These are phyloP conservation scores for Archips xylosteana DNA, from an alignment of 2,888 invertebrate species.

Conservation along the genomic window DNA sequence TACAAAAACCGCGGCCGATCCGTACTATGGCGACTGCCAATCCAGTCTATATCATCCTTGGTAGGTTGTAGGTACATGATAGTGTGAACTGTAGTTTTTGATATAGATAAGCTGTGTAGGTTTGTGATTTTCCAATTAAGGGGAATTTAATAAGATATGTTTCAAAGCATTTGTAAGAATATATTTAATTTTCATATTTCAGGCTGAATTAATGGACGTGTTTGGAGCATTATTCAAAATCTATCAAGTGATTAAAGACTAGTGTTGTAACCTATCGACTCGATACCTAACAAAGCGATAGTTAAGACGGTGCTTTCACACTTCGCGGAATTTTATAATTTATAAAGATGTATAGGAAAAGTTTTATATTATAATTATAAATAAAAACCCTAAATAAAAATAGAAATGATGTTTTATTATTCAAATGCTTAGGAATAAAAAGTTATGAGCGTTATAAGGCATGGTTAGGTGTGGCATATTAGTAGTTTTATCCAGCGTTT, in stretches of 20 bases:
- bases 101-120: not conserved
- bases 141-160: not conserved
- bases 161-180: not conserved
- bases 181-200: constrained; percentile 15
- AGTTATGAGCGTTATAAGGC: not conserved
- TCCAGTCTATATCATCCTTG: no score
- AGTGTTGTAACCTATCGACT: constrained; percentile 57
- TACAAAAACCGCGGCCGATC: no score
- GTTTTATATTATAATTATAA: constrained; percentile 69
- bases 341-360: constrained; percentile 73
- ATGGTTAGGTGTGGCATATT: not conserved
- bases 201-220: constrained; percentile 23
- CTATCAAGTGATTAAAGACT: constrained; percentile 74
- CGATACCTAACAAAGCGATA: constrained; percentile 63
- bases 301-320: constrained; percentile 59
- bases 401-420: constrained; percentile 75
- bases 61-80: no score
- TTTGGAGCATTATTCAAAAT: constrained; percentile 55
- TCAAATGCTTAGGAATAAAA: not conserved
- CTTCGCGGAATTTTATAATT: constrained; percentile 69
- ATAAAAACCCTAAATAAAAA: constrained; percentile 80
- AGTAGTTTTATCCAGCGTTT: not conserved
- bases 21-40: no score
- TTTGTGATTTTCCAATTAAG: not conserved
- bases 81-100: no score